phyloP scores from a whole-genome alignment of 1,140 invertebrate species.

The Neelides sp. region DNA sequence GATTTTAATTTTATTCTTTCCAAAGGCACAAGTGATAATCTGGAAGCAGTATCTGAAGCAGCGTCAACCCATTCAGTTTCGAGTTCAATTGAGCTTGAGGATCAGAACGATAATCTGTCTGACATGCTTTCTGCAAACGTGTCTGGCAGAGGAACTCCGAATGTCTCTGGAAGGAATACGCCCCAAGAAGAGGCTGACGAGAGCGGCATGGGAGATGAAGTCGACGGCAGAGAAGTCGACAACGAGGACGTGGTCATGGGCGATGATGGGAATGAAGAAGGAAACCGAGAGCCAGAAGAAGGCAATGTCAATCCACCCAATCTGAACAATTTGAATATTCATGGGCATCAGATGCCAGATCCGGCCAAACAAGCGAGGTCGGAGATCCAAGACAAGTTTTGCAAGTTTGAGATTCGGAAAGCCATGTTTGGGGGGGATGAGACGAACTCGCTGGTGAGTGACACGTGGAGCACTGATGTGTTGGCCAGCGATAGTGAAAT shows the following conservation, averaged over 20 bases:
- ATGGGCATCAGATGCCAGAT: slow-evolving; percentile 19
- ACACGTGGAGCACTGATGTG: slow-evolving; percentile 96
- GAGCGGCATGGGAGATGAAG: slow-evolving; percentile 12
- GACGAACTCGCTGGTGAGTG: slow-evolving; percentile 85
- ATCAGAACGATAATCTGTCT: slow-evolving; percentile 79
- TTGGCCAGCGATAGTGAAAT: slow-evolving; percentile 87
- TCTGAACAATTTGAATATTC: slow-evolving; percentile 27
- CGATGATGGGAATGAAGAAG: slow-evolving; percentile 17
- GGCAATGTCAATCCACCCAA: slow-evolving; percentile 24
- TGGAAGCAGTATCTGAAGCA: slow-evolving; percentile 86
- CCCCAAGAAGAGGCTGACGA: slow-evolving; percentile 45
- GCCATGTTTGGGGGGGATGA: slow-evolving; percentile 55
- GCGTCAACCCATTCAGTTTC: slow-evolving; percentile 88
- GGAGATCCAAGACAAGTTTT: slow-evolving; percentile 97
- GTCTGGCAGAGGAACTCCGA: slow-evolving; percentile 72
- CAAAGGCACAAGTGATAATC: slow-evolving; percentile 82
- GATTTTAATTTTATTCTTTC: too few relatives aligned
- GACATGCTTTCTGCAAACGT: slow-evolving; percentile 88
- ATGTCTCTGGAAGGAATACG: slow-evolving; percentile 75
- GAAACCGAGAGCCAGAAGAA: slow-evolving; percentile 32
- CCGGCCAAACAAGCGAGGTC: slow-evolving; percentile 41
- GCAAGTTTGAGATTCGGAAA: slow-evolving; percentile 86
- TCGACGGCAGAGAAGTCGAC: slow-evolving; percentile 18
- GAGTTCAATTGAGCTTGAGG: slow-evolving; percentile 71
- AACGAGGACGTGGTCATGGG: slow-evolving; percentile 12